Percentiles rank a stretch among this genome's conserved stretches.
These are phyloP conservation scores for Cyanoliseus patagonus DNA, from an alignment of 2,113 vertebrate species.

Conservation along the genomic window DNA sequence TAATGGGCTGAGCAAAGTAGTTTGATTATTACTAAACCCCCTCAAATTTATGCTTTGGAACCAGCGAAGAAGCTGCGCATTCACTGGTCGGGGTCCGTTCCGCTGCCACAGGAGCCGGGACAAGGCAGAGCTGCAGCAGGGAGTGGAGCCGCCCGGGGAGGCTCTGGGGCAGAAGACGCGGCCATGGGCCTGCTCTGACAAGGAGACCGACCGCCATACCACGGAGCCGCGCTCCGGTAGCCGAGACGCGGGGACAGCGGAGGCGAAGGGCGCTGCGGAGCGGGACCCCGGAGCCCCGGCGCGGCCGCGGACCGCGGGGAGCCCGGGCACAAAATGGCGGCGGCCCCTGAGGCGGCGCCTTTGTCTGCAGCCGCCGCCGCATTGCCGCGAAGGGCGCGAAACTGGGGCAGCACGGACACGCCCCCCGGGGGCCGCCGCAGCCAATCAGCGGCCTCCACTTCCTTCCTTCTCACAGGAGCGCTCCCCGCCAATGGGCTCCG, in stretches of 20 bases:
- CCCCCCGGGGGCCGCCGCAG: background rate
- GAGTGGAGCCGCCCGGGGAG: rapidly evolving
- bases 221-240: too few relatives aligned
- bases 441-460: slow-evolving; percentile 56
- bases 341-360: background rate
- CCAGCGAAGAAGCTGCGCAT: rapidly evolving
- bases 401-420: slow-evolving; percentile 60
- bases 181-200: rapidly evolving
- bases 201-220: background rate
- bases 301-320: too few relatives aligned
- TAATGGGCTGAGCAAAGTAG: rapidly evolving
- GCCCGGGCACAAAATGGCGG: slow-evolving; percentile 37
- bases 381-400: slow-evolving; percentile 47
- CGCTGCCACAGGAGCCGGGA: rapidly evolving
- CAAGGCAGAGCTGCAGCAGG: background rate
- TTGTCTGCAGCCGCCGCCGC: slow-evolving; percentile 53
- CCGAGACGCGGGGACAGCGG: background rate
- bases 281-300: too few relatives aligned
- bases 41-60: background rate
- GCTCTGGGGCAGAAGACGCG: background rate
- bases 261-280: too few relatives aligned
- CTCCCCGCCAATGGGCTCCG: background rate
- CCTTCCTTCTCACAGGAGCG: slow-evolving; percentile 33
- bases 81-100: background rate
- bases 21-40: background rate